phyloP scores from a whole-genome alignment of 2,888 invertebrate genomes.

The Parnassius apollo region DNA sequence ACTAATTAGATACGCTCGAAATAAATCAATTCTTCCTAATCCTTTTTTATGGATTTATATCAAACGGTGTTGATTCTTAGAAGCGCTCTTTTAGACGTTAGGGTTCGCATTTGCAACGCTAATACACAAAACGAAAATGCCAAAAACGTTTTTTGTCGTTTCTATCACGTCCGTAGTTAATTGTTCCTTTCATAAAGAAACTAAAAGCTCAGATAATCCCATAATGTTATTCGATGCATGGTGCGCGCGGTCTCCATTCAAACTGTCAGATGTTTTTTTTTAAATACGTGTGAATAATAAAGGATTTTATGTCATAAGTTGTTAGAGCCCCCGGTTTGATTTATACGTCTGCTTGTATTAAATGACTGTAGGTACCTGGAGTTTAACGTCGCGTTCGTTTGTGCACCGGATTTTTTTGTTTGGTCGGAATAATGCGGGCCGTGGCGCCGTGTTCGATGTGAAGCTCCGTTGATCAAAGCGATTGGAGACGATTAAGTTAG shows the following conservation, averaged over 20 bases:
- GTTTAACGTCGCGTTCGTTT: conserved; percentile 48
- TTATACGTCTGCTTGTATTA: conserved; percentile 57
- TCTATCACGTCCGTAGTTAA: conserved; percentile 60
- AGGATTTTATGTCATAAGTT: conserved; percentile 75
- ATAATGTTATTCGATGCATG: conserved; percentile 64
- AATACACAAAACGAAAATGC: conserved; percentile 27
- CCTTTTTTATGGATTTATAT: conserved; percentile 21
- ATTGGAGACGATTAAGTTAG: conserved; percentile 60
- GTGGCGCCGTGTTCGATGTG: conserved; percentile 57
- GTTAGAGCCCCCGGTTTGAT: conserved; percentile 64
- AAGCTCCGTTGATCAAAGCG: conserved; percentile 59
- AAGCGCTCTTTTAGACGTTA: conserved; percentile 34
- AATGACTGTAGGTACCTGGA: conserved; percentile 47
- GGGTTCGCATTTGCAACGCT: conserved; percentile 39
- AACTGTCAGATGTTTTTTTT: conserved; percentile 45
- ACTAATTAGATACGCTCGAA: neutral
- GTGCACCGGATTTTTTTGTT: conserved; percentile 49
- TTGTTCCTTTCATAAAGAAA: conserved; percentile 65
- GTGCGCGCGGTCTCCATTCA: conserved; percentile 43
- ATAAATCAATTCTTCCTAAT: conserved; percentile 14
- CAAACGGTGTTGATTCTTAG: conserved; percentile 32
- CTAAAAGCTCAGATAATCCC: conserved; percentile 65
- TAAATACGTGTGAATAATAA: conserved; percentile 64
- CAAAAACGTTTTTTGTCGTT: conserved; percentile 26
- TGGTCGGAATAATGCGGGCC: conserved; percentile 39